phyloP scores from a whole-genome alignment of 2,113 vertebrate genomes.

The Suncus etruscus region DNA sequence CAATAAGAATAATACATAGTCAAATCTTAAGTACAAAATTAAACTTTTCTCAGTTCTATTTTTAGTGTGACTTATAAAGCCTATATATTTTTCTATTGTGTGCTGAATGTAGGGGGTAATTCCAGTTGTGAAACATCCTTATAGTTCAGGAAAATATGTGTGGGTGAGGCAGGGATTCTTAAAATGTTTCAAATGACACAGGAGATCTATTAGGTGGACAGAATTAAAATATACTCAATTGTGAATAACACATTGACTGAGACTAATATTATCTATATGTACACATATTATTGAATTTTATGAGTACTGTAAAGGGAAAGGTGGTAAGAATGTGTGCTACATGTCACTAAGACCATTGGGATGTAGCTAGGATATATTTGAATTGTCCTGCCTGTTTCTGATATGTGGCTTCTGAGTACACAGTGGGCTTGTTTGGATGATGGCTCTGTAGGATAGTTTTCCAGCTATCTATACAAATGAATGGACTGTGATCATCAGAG shows the following conservation, averaged over 20 bases:
- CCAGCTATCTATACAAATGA: slow-evolving; percentile 32
- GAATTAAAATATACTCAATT: slow-evolving; percentile 28
- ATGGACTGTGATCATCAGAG: slow-evolving; percentile 13
- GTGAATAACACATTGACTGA: not conserved
- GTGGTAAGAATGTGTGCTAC: not conserved
- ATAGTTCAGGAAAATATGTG: not conserved
- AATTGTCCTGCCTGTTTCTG: not conserved
- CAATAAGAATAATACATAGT: slow-evolving; percentile 30
- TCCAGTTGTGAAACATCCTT: not conserved
- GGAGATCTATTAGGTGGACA: slow-evolving; percentile 41
- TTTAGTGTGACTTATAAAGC: not conserved
- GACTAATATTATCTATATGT: not conserved
- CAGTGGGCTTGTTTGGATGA: not conserved
- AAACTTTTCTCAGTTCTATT: slow-evolving; percentile 10
- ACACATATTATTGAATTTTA: not conserved
- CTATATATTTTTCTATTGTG: slow-evolving; percentile 1
- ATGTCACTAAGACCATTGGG: not conserved
- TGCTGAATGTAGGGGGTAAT: not conserved
- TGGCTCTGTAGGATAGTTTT: not conserved
- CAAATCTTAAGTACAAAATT: slow-evolving; percentile 28
- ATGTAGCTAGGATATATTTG: slow-evolving; percentile 28
- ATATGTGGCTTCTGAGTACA: slow-evolving; percentile 54
- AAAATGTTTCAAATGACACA: slow-evolving; percentile 47
- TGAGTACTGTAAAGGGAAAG: not conserved
- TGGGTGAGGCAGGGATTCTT: not conserved